A percentile compares a stretch with the other conserved stretches of the same genome.
phyloP scores from a whole-genome alignment of 2,113 vertebrate genomes.

The Fregetta grallaria region DNA sequence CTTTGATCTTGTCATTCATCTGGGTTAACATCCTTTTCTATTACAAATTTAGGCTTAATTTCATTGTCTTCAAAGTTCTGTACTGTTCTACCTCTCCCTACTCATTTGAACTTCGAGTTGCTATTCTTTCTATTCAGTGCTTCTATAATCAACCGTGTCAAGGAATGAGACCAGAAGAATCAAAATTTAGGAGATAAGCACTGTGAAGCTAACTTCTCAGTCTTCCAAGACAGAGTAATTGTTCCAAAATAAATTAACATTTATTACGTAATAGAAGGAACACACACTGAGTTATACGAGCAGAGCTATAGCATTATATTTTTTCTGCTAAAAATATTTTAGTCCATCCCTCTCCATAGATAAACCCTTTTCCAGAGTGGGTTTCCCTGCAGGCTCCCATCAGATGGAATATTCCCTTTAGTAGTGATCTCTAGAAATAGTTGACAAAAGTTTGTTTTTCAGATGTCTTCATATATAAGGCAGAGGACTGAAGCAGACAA shows the following conservation, averaged over 20 bases:
- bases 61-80: constrained; percentile 53
- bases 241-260: constrained; percentile 1
- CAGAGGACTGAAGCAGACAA: background rate
- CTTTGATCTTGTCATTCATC: constrained; percentile 66
- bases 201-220: background rate
- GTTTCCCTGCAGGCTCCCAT: background rate
- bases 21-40: constrained; percentile 48
- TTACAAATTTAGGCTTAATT: constrained; percentile 63
- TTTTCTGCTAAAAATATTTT: background rate
- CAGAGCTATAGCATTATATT: background rate
- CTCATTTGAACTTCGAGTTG: constrained; percentile 40
- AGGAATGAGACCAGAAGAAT: constrained; percentile 35
- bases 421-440: background rate
- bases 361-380: background rate
- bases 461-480: background rate
- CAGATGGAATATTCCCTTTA: background rate
- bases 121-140: background rate
- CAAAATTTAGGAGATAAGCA: background rate
- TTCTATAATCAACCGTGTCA: constrained; percentile 12
- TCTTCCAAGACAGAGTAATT: constrained; percentile 13
- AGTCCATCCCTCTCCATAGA: background rate
- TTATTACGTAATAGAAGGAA: background rate
- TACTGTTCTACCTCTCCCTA: constrained; percentile 23
- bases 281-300: background rate
- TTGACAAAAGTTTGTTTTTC: background rate